Percentiles rank a stretch among this genome's conserved stretches.
These are phyloP conservation scores for Eulemur coronatus DNA, from an alignment of 2,797 vertebrate species.

Conservation along the genomic window DNA sequence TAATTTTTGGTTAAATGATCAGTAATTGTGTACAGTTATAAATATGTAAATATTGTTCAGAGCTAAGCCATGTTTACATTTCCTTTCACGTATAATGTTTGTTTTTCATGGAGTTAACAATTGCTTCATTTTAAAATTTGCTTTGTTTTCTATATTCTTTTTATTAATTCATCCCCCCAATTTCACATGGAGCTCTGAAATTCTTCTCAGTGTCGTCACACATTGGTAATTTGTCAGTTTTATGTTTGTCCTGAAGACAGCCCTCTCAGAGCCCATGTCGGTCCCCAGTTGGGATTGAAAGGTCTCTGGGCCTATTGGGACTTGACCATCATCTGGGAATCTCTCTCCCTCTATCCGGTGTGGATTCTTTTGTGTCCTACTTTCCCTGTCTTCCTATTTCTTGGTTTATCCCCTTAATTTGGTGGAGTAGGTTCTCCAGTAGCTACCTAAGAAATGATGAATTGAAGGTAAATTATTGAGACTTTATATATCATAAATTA, in stretches of 20 bases:
- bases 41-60: neutral
- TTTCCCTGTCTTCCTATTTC: neutral
- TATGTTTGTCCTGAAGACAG: neutral
- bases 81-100: neutral
- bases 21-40: neutral
- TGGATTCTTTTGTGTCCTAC: neutral
- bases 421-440: neutral
- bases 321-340: neutral
- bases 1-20: neutral
- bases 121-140: neutral
- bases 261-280: neutral
- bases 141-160: neutral
- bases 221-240: neutral
- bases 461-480: neutral
- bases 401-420: neutral
- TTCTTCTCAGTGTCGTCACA: neutral
- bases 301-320: neutral
- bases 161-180: neutral
- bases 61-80: neutral
- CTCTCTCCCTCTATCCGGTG: neutral
- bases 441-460: neutral
- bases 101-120: neutral
- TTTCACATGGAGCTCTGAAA: neutral
- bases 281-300: neutral
- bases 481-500: neutral